Conservation (phyloP, 2,888 invertebrate genomes). For the Andrena bucephala region DNA sequence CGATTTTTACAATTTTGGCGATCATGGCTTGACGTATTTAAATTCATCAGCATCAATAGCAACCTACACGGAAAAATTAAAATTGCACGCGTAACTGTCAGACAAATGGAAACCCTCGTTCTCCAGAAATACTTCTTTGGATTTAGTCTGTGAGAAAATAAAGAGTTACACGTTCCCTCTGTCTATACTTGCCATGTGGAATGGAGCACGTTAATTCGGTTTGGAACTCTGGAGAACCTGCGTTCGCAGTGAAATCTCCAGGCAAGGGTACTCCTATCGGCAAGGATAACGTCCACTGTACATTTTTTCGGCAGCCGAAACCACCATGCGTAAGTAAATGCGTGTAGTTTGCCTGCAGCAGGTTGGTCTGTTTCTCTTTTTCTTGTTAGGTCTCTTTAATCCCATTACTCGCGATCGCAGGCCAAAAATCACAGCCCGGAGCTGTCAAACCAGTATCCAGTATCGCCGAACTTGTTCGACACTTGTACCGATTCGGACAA, state of each 20-base stretch:
- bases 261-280: neutral
- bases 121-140: neutral
- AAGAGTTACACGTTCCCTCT: constrained; percentile 19
- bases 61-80: neutral
- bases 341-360: neutral
- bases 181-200: constrained; percentile 44
- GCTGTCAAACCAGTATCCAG: constrained; percentile 9
- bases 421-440: neutral
- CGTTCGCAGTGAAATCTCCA: neutral
- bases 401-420: neutral
- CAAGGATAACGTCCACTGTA: constrained; percentile 41
- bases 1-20: neutral
- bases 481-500: constrained; percentile 65
- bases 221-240: constrained; percentile 38
- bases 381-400: neutral
- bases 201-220: constrained; percentile 54
- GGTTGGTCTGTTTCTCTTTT: neutral
- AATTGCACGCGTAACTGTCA: constrained; percentile 17
- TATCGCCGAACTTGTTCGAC: constrained; percentile 23
- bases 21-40: constrained; percentile 10
- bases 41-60: constrained; percentile 32
- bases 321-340: neutral
- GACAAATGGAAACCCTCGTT: constrained; percentile 38
- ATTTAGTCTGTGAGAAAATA: constrained; percentile 19
- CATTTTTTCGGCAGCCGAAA: constrained; percentile 40